A percentile compares a stretch with the other conserved stretches of the same genome.
These are phyloP conservation scores for Rhamphomyia laevipes DNA, from an alignment of 2,888 invertebrate genomes.

Conservation along the genomic window DNA sequence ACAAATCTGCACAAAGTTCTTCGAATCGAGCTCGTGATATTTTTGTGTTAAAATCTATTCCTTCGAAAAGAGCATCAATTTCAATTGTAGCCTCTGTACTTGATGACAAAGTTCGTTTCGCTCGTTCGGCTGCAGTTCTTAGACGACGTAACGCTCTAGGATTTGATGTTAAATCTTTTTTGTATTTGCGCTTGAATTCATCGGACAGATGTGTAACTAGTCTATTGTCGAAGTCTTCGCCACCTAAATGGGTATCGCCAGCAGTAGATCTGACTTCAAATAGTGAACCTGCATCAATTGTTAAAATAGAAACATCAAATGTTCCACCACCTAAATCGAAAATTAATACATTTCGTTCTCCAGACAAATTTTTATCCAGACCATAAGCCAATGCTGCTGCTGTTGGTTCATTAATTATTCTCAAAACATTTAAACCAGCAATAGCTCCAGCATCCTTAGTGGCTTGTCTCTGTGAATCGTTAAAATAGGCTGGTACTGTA, in stretches of 20 bases:
- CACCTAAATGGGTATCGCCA: conserved; percentile 85
- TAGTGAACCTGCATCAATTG: conserved; percentile 76
- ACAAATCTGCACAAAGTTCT: conserved; percentile 55
- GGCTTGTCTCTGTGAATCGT: conserved; percentile 78
- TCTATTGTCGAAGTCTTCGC: conserved; percentile 80
- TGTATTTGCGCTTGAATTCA: conserved; percentile 70
- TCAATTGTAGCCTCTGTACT: conserved; percentile 65
- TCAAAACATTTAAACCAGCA: conserved; percentile 78
- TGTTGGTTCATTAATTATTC: conserved; percentile 88
- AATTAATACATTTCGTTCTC: conserved; percentile 71
- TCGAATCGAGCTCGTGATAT: conserved; percentile 59
- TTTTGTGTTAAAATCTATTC: conserved; percentile 56
- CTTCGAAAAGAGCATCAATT: conserved; percentile 60
- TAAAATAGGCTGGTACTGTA: conserved; percentile 84
- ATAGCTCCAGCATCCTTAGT: conserved; percentile 90
- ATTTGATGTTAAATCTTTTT: conserved; percentile 52
- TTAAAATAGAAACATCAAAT: conserved; percentile 89
- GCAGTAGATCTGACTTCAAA: conserved; percentile 90
- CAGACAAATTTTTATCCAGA: conserved; percentile 68
- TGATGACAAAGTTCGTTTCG: conserved; percentile 66
- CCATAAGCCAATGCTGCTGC: conserved; percentile 89
- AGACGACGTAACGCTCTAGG: conserved; percentile 54
- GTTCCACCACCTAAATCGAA: conserved; percentile 60
- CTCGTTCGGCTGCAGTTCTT: conserved; percentile 63
- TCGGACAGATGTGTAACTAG: conserved; percentile 76